Evolutionary conservation across 2,888 invertebrate genomes (phyloP).

Genomic region (Clitarchus hookeri): DNA sequence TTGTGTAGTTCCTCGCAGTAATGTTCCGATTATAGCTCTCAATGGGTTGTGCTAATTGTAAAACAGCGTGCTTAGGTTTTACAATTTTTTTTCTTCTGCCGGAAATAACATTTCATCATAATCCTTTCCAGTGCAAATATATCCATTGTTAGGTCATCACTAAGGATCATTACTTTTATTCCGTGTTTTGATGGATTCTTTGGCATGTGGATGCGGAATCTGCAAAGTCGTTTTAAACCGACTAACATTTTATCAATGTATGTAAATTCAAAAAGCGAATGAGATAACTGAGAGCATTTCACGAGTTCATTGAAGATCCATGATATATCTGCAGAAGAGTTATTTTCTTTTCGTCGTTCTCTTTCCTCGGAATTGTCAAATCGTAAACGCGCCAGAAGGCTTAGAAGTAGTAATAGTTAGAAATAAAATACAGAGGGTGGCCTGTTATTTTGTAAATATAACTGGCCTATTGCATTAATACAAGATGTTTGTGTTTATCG

Average conservation of each 20-base stretch:
- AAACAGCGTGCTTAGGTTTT: neutral
- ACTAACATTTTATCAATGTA: neutral
- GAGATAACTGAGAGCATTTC: neutral
- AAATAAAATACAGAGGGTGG: too few relatives aligned
- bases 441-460: too few relatives aligned
- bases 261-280: neutral
- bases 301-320: neutral
- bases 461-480: too few relatives aligned
- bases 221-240: neutral
- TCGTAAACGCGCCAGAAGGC: neutral
- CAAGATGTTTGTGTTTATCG: slow-evolving; percentile 18
- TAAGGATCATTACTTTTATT: neutral
- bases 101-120: too few relatives aligned
- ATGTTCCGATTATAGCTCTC: neutral
- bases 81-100: neutral
- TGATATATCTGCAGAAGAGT: too few relatives aligned
- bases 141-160: neutral
- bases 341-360: neutral
- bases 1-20: neutral
- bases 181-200: neutral
- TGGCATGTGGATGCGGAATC: neutral
- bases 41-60: neutral
- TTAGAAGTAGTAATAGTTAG: neutral
- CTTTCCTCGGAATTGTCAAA: too few relatives aligned
- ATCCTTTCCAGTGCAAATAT: neutral